phyloP scores from a whole-genome alignment of 2,888 invertebrate genomes.

The Ceraclea dissimilis region DNA sequence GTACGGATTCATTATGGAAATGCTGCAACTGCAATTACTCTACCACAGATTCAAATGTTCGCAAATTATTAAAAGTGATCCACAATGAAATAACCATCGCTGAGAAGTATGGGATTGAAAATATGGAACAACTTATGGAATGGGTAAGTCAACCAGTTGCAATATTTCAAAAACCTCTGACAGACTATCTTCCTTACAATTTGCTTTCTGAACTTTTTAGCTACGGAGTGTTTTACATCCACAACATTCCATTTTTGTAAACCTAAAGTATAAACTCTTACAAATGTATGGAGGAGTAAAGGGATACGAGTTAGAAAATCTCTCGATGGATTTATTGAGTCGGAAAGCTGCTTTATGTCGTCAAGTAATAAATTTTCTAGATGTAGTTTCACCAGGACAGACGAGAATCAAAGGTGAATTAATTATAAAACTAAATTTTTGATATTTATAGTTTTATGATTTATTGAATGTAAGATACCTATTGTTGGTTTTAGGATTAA shows the following conservation, averaged over 20 bases:
- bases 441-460: no score
- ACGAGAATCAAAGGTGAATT: slow-evolving; percentile 62
- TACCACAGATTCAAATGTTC: slow-evolving; percentile 53
- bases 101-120: slow-evolving; percentile 55
- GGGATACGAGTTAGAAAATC: slow-evolving; percentile 61
- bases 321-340: slow-evolving; percentile 65
- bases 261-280: slow-evolving; percentile 59
- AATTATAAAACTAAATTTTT: not conserved
- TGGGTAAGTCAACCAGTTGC: slow-evolving; percentile 35
- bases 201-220: slow-evolving; percentile 30
- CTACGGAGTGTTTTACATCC: slow-evolving; percentile 70
- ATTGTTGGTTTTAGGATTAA: slow-evolving; percentile 50
- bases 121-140: slow-evolving; percentile 53
- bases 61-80: slow-evolving; percentile 54
- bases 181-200: not conserved
- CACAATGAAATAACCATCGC: slow-evolving; percentile 60
- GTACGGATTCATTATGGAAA: slow-evolving; percentile 54
- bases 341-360: slow-evolving; percentile 69
- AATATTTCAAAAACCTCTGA: not conserved
- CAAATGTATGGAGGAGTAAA: slow-evolving; percentile 73
- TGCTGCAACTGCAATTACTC: slow-evolving; percentile 62
- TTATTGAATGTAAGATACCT: not conserved
- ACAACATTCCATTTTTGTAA: slow-evolving; percentile 61
- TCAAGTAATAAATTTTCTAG: slow-evolving; percentile 57
- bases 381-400: slow-evolving; percentile 69